These are phyloP conservation scores for Tetraneura akinire DNA, from an alignment of 1,140 invertebrate genomes.

Conservation along the genomic window DNA sequence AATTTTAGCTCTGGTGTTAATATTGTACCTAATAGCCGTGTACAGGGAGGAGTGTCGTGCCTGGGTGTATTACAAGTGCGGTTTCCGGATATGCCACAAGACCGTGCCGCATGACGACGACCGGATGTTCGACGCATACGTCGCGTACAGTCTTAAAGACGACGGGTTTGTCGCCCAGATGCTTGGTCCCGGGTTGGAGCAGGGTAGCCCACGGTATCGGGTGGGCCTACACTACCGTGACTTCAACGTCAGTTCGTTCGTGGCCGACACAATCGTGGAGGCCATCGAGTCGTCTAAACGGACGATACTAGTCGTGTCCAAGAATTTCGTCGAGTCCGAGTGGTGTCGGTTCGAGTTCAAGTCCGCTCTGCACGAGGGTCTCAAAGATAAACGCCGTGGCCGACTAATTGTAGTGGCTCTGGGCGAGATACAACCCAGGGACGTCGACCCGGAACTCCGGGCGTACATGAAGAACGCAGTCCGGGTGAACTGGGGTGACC, in stretches of 20 bases:
- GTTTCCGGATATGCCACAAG: slow-evolving; percentile 79
- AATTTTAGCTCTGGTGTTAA: slow-evolving; percentile 70
- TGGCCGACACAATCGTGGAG: slow-evolving; percentile 85
- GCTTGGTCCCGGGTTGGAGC: slow-evolving; percentile 78
- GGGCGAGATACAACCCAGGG: slow-evolving; percentile 78
- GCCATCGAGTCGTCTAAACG: slow-evolving; percentile 86
- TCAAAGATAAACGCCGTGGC: slow-evolving; percentile 69
- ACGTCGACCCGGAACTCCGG: slow-evolving; percentile 85
- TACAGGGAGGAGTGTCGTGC: slow-evolving; percentile 81
- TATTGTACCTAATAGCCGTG: slow-evolving; percentile 75
- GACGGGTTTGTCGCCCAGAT: slow-evolving; percentile 85
- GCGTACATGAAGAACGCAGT: slow-evolving; percentile 88
- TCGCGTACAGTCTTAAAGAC: slow-evolving; percentile 88
- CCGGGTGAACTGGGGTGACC: slow-evolving; percentile 84
- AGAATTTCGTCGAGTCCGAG: slow-evolving; percentile 90
- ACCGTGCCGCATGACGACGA: slow-evolving; percentile 73
- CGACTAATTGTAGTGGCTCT: slow-evolving; percentile 83
- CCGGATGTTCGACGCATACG: slow-evolving; percentile 85
- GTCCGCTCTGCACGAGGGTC: slow-evolving; percentile 84
- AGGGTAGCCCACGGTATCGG: slow-evolving; percentile 67
- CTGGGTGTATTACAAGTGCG: slow-evolving; percentile 85
- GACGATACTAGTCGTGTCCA: slow-evolving; percentile 86
- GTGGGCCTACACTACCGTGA: slow-evolving; percentile 85
- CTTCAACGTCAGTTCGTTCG: slow-evolving; percentile 78
- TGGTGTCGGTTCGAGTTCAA: slow-evolving; percentile 94